A percentile compares a stretch with the other conserved stretches of the same genome.
phyloP scores from a whole-genome alignment of 2,888 invertebrate species.

The Dione juno region DNA sequence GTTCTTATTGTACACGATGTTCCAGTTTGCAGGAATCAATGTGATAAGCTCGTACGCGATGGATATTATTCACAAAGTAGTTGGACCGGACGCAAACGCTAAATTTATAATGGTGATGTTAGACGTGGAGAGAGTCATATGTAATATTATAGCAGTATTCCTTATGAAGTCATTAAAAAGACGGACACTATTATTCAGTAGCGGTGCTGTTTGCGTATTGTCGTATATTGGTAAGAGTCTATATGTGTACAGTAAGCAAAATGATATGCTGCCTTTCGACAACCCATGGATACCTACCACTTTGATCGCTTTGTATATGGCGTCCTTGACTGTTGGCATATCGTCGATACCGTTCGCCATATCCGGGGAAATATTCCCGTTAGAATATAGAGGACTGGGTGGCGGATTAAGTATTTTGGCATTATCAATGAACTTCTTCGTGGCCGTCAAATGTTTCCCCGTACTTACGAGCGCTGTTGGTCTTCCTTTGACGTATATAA shows the following conservation, averaged over 20 bases:
- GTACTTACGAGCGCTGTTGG: conserved; percentile 79
- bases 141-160: conserved; percentile 84
- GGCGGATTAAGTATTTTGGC: conserved; percentile 86
- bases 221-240: conserved; percentile 83
- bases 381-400: conserved; percentile 85
- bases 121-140: conserved; percentile 84
- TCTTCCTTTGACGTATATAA: conserved; percentile 82
- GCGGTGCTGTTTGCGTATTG: conserved; percentile 82
- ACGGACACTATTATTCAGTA: conserved; percentile 83
- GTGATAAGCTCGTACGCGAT: conserved; percentile 88
- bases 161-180: conserved; percentile 84
- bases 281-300: conserved; percentile 77
- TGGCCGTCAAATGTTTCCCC: conserved; percentile 86
- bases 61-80: conserved; percentile 83
- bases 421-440: conserved; percentile 85
- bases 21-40: conserved; percentile 88
- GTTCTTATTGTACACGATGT: conserved; percentile 85
- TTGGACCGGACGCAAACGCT: conserved; percentile 84
- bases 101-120: conserved; percentile 86
- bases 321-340: conserved; percentile 84
- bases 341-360: conserved; percentile 88
- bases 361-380: conserved; percentile 88
- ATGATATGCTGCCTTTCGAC: conserved; percentile 60
- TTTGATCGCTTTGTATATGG: conserved; percentile 82
- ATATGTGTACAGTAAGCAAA: conserved; percentile 69